Conservation (phyloP, 2,888 invertebrate genomes). For the Phorcus lineatus region DNA sequence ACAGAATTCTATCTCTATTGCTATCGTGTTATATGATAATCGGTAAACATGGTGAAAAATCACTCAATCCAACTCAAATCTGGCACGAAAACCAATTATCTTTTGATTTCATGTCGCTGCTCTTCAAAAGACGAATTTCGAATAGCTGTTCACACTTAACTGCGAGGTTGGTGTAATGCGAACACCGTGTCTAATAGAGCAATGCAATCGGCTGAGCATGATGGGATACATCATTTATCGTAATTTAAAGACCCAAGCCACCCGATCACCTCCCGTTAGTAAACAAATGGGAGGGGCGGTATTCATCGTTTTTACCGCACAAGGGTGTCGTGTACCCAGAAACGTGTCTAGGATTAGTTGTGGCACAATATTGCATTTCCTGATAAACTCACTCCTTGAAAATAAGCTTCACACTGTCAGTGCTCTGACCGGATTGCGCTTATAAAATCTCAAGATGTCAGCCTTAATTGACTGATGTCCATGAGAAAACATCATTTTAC, state of each 20-base stretch:
- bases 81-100: constrained; percentile 8
- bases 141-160: background rate
- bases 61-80: background rate
- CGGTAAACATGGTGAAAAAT: background rate
- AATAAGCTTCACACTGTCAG: no score
- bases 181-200: background rate
- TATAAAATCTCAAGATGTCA: no score
- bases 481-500: no score
- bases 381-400: background rate
- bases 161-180: background rate
- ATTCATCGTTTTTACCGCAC: background rate
- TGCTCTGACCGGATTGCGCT: no score
- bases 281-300: background rate
- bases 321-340: background rate
- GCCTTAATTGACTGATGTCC: no score
- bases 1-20: background rate
- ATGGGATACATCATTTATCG: background rate
- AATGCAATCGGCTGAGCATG: background rate
- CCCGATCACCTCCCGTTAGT: background rate
- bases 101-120: background rate
- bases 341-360: background rate
- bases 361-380: background rate
- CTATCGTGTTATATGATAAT: background rate
- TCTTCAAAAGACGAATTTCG: background rate
- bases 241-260: background rate